Conservation (phyloP, 1,140 invertebrate genomes). For the Archegozetes longisetosus region DNA sequence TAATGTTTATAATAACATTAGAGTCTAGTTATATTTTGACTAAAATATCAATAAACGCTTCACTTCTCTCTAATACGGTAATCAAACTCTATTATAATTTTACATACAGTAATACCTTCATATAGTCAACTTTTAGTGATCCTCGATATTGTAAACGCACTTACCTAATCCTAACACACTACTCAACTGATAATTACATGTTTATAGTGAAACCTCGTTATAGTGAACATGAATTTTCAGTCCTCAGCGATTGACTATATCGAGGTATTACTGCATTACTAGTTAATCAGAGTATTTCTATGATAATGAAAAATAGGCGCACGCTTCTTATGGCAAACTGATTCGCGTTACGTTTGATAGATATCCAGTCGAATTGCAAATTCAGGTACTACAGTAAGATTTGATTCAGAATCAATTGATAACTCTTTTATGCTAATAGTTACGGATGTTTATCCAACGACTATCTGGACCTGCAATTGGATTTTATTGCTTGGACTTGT, state of each 20-base stretch:
- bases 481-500: constrained; percentile 16
- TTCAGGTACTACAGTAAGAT: constrained; percentile 10
- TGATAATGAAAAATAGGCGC: too few relatives aligned
- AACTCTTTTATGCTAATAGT: not conserved
- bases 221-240: too few relatives aligned
- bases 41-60: not conserved
- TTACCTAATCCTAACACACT: too few relatives aligned
- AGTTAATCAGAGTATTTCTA: too few relatives aligned
- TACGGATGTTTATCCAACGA: constrained; percentile 16
- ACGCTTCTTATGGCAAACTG: constrained; percentile 1
- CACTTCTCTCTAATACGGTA: constrained; percentile 9
- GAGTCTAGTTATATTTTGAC: constrained; percentile 1
- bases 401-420: not conserved
- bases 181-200: too few relatives aligned
- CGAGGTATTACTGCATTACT: too few relatives aligned
- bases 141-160: too few relatives aligned
- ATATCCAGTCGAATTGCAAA: constrained; percentile 15
- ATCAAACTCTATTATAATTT: too few relatives aligned
- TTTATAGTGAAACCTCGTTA: too few relatives aligned
- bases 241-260: too few relatives aligned
- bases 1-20: not conserved
- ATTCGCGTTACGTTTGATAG: constrained; percentile 10
- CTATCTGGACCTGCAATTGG: constrained; percentile 15
- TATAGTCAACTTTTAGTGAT: too few relatives aligned
- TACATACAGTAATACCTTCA: too few relatives aligned